phyloP scores from a whole-genome alignment of 2,797 vertebrate species.

The Galagoides demidoff region DNA sequence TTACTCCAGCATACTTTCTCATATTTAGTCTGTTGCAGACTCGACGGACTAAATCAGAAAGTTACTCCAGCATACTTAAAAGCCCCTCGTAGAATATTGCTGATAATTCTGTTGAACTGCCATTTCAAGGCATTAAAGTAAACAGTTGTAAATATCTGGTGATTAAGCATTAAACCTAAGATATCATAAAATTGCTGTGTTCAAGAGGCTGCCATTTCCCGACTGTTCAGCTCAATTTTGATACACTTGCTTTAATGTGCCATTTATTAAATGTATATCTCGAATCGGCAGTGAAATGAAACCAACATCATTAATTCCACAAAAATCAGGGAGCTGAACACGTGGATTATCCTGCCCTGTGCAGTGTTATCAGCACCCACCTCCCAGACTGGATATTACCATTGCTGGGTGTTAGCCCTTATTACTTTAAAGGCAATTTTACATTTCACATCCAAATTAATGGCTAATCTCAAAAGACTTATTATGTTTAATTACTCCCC shows the following conservation, averaged over 20 bases:
- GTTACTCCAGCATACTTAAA: not conserved
- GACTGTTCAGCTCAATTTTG: conserved; percentile 64
- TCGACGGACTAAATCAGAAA: not conserved
- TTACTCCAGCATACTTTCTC: not conserved
- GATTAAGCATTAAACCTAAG: conserved; percentile 71
- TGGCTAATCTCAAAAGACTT: conserved; percentile 82
- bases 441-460: conserved; percentile 85
- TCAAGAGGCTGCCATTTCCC: conserved; percentile 53
- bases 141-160: conserved; percentile 74
- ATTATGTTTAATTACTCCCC: conserved; percentile 82
- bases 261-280: conserved; percentile 69
- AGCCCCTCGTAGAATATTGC: not conserved
- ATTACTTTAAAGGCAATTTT: conserved; percentile 81
- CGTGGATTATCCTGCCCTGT: conserved; percentile 30
- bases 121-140: conserved; percentile 68
- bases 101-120: conserved; percentile 49
- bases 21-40: not conserved
- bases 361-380: conserved; percentile 61
- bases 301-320: conserved; percentile 66
- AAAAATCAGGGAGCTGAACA: conserved; percentile 41
- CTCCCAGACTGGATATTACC: conserved; percentile 66
- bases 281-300: conserved; percentile 58
- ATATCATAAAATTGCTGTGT: conserved; percentile 57
- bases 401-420: conserved; percentile 67
- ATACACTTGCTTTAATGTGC: conserved; percentile 62